phyloP scores from a whole-genome alignment of 2,113 vertebrate species.

The Pyxicephalus adspersus region DNA sequence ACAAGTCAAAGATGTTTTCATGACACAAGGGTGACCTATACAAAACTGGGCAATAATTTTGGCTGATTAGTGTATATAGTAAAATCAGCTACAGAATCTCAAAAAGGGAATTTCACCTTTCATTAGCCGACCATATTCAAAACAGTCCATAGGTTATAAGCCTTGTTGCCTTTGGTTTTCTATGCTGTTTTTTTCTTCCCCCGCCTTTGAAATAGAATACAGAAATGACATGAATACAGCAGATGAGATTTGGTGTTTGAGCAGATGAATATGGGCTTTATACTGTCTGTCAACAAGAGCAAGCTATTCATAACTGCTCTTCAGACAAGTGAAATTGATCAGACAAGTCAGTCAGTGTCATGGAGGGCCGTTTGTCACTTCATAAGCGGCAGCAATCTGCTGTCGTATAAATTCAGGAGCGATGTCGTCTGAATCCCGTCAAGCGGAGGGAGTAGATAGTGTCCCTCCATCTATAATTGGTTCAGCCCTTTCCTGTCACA shows the following conservation, averaged over 20 bases:
- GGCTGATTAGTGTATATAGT: too few species aligned
- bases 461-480: constrained; percentile 90
- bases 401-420: constrained; percentile 77
- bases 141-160: too few species aligned
- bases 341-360: constrained; percentile 90
- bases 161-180: too few species aligned
- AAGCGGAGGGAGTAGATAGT: constrained; percentile 81
- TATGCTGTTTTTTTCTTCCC: too few species aligned
- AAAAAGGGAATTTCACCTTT: too few species aligned
- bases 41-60: too few species aligned
- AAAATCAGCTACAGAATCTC: too few species aligned
- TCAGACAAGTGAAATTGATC: constrained; percentile 87
- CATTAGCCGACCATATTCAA: too few species aligned
- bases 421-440: constrained; percentile 88
- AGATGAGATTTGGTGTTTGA: constrained; percentile 20
- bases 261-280: constrained; percentile 64
- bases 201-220: too few species aligned
- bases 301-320: constrained; percentile 73
- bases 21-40: too few species aligned
- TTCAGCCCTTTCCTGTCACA: constrained; percentile 79
- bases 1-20: too few species aligned
- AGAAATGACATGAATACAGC: not conserved
- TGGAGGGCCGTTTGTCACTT: constrained; percentile 79
- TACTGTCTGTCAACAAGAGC: constrained; percentile 69
- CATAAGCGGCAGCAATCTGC: constrained; percentile 79